Base-by-base conservation (phyloP, 2,888 invertebrate species). In the Heliconius sara region DNA sequence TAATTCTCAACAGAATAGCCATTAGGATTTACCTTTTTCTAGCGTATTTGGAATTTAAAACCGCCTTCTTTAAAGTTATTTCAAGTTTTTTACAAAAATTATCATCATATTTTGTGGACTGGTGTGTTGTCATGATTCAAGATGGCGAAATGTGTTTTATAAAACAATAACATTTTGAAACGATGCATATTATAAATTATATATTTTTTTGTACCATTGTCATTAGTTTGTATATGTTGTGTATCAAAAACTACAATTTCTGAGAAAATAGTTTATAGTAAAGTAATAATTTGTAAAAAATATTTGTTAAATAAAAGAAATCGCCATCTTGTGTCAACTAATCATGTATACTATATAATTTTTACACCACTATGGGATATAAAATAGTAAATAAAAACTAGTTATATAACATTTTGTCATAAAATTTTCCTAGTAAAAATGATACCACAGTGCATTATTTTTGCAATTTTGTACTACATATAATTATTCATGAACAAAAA, bases 381-480 rank as follows among this genome's bases (percentile, higher is more conserved):
- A 60, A 60, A 60, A 60, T 30, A 52, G 16, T 34, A 25, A 25
- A n/a, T 34, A 39, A 57, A 30, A 12, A 43, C 16, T 7, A 70
- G 7, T 27, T 25, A 39, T 39, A 73, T 34, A n/a, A n/a, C 16
- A 57, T 60, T 9, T 30, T 60, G 9, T 30, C 34, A 60, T n/a
- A 57, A 73, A 60, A 7, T 16, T 72, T 30, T 73, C 13, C 60
- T 60, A 34, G n/a, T 73, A 60, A 12, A 57, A 57, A 57, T 73
- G 57, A 73, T 60, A 73, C 57, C 34, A 57, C 7, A 34, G 73
- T 73, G 73, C 57, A 60, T 52, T 22, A 52, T 22, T 30, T 57
- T 72, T 57, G 30, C 57, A 72, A 72, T 72, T 72, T 72, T 72
- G 72, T 72, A 72, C 57, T 30, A n/a, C 19, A 52, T 22, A 30